Percentiles rank a stretch among this genome's conserved stretches.
Evolutionary conservation across 2,888 invertebrate genomes (phyloP).

Genomic region (Oxyteleia sp.): DNA sequence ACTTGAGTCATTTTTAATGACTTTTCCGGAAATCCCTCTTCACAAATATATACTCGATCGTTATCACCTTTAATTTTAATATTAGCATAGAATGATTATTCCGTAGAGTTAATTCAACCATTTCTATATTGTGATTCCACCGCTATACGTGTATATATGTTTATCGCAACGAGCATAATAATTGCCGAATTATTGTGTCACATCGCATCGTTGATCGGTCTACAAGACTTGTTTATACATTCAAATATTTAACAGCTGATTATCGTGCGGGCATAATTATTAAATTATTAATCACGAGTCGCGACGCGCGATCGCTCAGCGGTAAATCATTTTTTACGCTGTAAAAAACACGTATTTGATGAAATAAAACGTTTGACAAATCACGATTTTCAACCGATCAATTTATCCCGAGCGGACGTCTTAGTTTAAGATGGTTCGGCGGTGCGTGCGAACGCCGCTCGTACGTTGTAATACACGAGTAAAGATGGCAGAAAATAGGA

Average conservation of each 20-base stretch:
- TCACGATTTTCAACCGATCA: constrained; percentile 4
- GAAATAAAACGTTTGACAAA: constrained; percentile 41
- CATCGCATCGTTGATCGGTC: constrained; percentile 37
- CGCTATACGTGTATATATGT: constrained; percentile 40
- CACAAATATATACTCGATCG: constrained; percentile 22
- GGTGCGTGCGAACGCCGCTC: constrained; percentile 20
- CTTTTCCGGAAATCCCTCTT: not conserved
- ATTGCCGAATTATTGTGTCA: constrained; percentile 37
- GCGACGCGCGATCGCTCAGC: not conserved
- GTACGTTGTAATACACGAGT: constrained; percentile 39
- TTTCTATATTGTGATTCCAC: constrained; percentile 47
- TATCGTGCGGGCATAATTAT: constrained; percentile 16
- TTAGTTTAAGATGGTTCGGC: not conserved
- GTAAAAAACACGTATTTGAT: constrained; percentile 20
- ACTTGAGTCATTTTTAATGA: not conserved
- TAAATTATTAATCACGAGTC: no score
- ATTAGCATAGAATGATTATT: constrained; percentile 24
- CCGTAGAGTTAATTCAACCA: constrained; percentile 27
- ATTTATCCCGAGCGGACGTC: not conserved
- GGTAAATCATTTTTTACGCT: constrained; percentile 25
- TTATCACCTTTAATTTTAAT: constrained; percentile 29
- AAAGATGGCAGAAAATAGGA: constrained; percentile 56
- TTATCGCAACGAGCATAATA: constrained; percentile 42
- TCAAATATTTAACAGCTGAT: constrained; percentile 31
- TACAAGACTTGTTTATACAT: constrained; percentile 21